Evolutionary conservation across 2,113 vertebrate genomes (phyloP).

Genomic region (Furnarius figulus): DNA sequence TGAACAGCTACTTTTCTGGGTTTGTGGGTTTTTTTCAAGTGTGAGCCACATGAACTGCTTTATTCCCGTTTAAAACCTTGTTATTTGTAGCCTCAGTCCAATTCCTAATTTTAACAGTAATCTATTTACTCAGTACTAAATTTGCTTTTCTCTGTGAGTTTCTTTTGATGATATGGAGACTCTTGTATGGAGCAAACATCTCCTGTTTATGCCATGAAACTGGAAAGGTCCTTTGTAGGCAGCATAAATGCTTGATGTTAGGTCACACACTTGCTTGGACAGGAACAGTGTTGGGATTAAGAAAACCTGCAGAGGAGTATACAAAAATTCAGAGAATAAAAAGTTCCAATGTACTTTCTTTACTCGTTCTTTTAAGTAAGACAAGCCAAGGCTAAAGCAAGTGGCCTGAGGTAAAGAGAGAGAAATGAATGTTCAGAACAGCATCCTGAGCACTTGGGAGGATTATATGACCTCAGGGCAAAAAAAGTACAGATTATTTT

Average conservation of each 20-base stretch:
- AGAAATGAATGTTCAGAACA: neutral
- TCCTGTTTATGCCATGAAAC: neutral
- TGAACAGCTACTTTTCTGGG: neutral
- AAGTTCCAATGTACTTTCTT: neutral
- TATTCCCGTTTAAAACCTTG: neutral
- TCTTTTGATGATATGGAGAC: neutral
- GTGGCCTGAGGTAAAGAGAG: neutral
- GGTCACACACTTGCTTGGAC: neutral
- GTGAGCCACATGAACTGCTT: neutral
- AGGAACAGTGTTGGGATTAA: neutral
- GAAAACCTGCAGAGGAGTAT: neutral
- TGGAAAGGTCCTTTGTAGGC: neutral
- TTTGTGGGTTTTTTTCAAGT: neutral
- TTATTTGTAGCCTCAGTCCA: neutral
- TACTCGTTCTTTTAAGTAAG: neutral
- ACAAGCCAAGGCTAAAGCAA: neutral
- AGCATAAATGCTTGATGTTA: neutral
- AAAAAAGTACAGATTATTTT: neutral
- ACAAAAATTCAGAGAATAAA: neutral
- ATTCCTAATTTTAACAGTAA: neutral
- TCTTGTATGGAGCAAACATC: neutral
- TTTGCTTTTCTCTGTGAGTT: neutral
- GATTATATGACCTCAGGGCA: neutral
- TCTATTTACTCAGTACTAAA: neutral
- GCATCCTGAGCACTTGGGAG: neutral